Evolutionary conservation across 2,797 vertebrate genomes (phyloP).

Genomic region (Sarcoramphus papa): DNA sequence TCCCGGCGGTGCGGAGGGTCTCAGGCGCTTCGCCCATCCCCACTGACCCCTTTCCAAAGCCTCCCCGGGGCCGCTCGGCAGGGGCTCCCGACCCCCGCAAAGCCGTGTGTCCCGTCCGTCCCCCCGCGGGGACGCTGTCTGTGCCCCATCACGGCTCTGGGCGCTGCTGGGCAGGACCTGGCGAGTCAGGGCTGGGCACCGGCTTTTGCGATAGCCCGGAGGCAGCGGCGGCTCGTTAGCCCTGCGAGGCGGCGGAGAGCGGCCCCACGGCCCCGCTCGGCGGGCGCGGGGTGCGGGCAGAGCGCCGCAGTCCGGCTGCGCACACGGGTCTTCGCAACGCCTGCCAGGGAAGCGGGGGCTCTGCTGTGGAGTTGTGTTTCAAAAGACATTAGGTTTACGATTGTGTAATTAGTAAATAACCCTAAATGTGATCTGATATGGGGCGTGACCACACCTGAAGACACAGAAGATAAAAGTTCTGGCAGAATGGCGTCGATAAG

Average conservation of each 20-base stretch:
- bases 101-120: too few species aligned
- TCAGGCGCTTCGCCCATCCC: fast-evolving
- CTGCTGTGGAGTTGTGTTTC: fast-evolving
- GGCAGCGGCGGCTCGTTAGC: fast-evolving
- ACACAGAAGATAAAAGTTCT: not conserved
- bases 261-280: fast-evolving
- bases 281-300: fast-evolving
- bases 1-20: fast-evolving
- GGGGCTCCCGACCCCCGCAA: fast-evolving
- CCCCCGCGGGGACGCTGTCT: too few species aligned
- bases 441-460: not conserved
- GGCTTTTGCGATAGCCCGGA: fast-evolving
- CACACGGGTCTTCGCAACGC: not conserved
- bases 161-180: not conserved
- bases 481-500: fast-evolving
- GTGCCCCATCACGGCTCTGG: not conserved
- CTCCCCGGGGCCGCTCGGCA: fast-evolving
- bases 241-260: not conserved
- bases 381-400: fast-evolving
- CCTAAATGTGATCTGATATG: fast-evolving
- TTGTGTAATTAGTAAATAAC: not conserved
- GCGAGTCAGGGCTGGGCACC: not conserved
- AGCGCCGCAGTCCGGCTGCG: fast-evolving
- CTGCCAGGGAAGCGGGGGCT: not conserved
- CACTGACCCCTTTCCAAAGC: fast-evolving